Base-by-base conservation (phyloP, 2,888 invertebrate species). In the Netelia melanura region DNA sequence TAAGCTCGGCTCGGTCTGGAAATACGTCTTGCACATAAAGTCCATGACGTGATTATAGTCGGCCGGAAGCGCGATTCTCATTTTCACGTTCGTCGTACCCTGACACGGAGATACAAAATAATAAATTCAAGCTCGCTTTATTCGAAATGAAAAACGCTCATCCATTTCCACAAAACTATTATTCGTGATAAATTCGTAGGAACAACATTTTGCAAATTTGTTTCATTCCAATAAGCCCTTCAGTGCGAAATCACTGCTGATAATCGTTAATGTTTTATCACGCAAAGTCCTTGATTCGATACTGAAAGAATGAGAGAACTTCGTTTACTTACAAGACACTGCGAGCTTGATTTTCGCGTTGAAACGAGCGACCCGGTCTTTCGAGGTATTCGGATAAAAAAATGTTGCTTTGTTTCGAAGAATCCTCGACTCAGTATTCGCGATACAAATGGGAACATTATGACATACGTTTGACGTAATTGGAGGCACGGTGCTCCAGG, bases 1-100 rank as follows among this genome's bases (percentile, higher is more conserved):
- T 8, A 92, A 75, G 10, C 85, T 65, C 2, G 92, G 91, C 21
- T 93, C 93, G 8, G 81, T 56, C 25, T 86, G 89, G 75, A 90
- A 90, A 76, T 89, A 93, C 17, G 87, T 85, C 0, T 89, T 84
- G 67, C 82, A 56, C 91, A 93, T 91, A 77, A 93, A 91, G 3
- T 87, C 84, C 80, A 91, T 81, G 9, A 92, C 84, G 43, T 85
- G 86, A 8, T 91, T 88, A 80, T 89, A 90, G 85, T 93, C 92
- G 10, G 44, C 38, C 0, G 91, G 91, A 25, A 88, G 25, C 1
- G 92, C 92, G 21, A 91, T 68, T 68, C 92, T 88, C 8, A 88
- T 87, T 10, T 62, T 86, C 68, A 85, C 88, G 9, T 43, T 0
- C 2, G 86, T 30, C 1, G 23, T n/a, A 56, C 81, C 78, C 88